Percentiles rank a stretch among this genome's conserved stretches.
These are phyloP conservation scores for Pristionchus exspectatus DNA, from an alignment of 2,888 invertebrate species.

Conservation along the genomic window DNA sequence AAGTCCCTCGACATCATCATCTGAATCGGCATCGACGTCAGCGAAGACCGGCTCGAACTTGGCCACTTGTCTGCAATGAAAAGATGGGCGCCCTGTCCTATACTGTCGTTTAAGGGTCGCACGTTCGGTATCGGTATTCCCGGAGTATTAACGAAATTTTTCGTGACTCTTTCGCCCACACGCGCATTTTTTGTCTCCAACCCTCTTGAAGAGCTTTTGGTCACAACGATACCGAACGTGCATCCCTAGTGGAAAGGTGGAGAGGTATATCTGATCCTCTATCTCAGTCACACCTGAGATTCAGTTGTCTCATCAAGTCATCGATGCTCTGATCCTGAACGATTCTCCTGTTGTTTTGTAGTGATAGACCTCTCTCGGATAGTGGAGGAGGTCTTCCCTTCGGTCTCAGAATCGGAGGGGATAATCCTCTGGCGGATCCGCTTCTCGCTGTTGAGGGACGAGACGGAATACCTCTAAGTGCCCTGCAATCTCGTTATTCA, in stretches of 20 bases:
- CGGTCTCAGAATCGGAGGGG: constrained; percentile 47
- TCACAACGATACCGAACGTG: no score
- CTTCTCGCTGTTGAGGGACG: constrained; percentile 20
- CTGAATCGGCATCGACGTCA: constrained; percentile 70
- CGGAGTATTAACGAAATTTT: no score
- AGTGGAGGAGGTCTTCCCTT: constrained; percentile 50
- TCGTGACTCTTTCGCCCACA: no score
- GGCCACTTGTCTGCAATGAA: constrained; percentile 71
- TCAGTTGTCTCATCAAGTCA: constrained; percentile 69
- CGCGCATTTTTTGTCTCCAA: no score
- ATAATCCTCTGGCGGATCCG: constrained; percentile 22
- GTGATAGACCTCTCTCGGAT: constrained; percentile 37
- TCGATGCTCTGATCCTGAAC: constrained; percentile 68
- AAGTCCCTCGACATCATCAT: constrained; percentile 71
- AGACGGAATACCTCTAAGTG: constrained; percentile 39
- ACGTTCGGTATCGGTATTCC: no score
- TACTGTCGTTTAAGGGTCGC: no score
- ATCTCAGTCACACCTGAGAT: constrained; percentile 64
- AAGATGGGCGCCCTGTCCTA: background rate
- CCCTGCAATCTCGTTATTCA: constrained; percentile 34
- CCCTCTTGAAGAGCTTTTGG: no score
- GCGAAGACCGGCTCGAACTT: constrained; percentile 72
- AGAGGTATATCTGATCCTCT: background rate
- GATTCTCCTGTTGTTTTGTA: constrained; percentile 25
- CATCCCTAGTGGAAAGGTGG: background rate